Evolutionary conservation across 1,140 invertebrate genomes (phyloP), one percentile per base, ranked within the genome.

Genomic region (Apis laboriosa): DNA sequence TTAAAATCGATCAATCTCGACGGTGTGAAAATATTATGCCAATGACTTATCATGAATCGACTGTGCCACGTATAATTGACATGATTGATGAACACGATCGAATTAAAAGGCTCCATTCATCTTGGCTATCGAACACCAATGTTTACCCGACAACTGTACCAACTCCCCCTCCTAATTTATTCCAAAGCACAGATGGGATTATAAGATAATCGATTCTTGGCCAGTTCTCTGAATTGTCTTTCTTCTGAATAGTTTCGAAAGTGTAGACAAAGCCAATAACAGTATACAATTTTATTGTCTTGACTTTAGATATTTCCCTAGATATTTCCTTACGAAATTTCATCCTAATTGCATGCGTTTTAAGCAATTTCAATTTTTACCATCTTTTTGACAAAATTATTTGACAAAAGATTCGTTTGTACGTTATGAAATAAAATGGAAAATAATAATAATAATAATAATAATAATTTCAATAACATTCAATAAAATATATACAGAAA

Each of bases 61-160:
- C 76, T 49, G 49, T 77, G 80, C 84, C 80, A 60, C 75, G 61
- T 84, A 77, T 87, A 87, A 86, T 87, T 84, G 86, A 73, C 80
- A 73, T 77, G 85, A 87, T 87, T 61, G 86, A 87, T 86, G 86
- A 86, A 86, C 84, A 9, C 72, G 43, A 43, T 4, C 34, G 74
- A 75, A 80, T 74, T 19, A 66, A 71, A 78, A 70, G 86, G 66
- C 63, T 68, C 80, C 72, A 85, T 87, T 86, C 76, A 67, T 87
- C 86, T 83, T 84, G 80, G 79, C 80, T 83, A 86, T 87, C 71
- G 53, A 43, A 58, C 64, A 60, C 78, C 85, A 76, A 86, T 87
- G 77, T 87, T 87, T 86, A 63, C 79, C 71, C 55, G 72, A 71
- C 85, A 83, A 79, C 85, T 83, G 84, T 74, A 84, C 84, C 70